Conservation (phyloP, 2,113 vertebrate genomes). For the Microtus richardsoni region DNA sequence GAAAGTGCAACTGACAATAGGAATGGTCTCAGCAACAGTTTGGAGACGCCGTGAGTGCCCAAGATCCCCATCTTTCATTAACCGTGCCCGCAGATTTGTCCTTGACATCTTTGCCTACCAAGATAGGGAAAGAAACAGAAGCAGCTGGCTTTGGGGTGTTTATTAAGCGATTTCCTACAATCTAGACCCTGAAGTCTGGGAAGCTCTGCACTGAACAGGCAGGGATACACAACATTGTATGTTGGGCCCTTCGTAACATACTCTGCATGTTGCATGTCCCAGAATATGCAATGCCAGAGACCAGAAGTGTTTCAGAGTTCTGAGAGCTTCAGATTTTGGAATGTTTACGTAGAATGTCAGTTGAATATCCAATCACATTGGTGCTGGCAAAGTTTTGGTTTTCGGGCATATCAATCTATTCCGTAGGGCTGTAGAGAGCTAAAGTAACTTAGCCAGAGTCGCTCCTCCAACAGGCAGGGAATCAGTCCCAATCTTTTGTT, state of each 20-base stretch:
- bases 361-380: too few species aligned
- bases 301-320: not conserved
- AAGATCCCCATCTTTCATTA: rapidly evolving
- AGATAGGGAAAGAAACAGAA: not conserved
- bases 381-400: not conserved
- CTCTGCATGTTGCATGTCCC: too few species aligned
- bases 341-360: too few species aligned
- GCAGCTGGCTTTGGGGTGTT: not conserved
- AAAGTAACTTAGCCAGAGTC: not conserved
- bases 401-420: not conserved
- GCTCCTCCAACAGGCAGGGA: rapidly evolving
- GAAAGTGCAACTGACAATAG: not conserved
- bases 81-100: rapidly evolving
- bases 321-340: not conserved
- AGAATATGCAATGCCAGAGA: not conserved
- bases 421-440: rapidly evolving
- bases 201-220: not conserved
- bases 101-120: not conserved
- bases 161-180: not conserved
- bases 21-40: rapidly evolving
- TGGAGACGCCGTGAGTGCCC: rapidly evolving
- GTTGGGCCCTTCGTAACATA: not conserved
- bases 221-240: rapidly evolving
- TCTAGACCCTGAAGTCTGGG: not conserved
- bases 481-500: not conserved